Evolutionary conservation across 2,113 vertebrate genomes (phyloP), one percentile per base, ranked within the genome.

Genomic region (Zeus faber): DNA sequence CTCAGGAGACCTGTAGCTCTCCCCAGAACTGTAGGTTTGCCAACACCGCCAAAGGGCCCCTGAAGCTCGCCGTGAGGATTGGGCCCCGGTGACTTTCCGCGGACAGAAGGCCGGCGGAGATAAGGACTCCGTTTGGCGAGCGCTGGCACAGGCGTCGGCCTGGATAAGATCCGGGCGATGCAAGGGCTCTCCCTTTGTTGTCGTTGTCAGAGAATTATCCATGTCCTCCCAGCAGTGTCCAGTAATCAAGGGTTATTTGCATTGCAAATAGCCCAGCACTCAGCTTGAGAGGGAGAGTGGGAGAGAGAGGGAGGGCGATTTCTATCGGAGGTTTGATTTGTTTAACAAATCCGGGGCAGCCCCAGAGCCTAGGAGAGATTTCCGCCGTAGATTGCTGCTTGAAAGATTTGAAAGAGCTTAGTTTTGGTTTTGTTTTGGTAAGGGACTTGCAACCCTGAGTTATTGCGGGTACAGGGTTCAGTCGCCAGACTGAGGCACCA

Each of bases 181-280:
- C 35, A 11, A 67, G 49, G 63, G 60, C 49, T 65, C 53, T 70
- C 45, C 70, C 54, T 73, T 76, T 82, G 58, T 86, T 77, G 74
- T 72, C 4, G 10, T 29, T 68, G 63, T 70, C 55, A 14, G 50
- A 63, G 27, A 60, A 60, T 59, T 31, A 56, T 49, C 1, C 33
- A 55, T 13, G 60, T 71, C 59, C 41, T 58, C 65, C 60, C 54
- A 1, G 48, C 16, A 58, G 54, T 58, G 60, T 60, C 49, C 73
- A 50, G 73, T 65, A 49, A 82, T 73, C 51, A n/a, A 39, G 65
- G 22, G 65, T 75, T 37, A 80, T 91, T 89, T 89, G 79, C 83
- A 87, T 80, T 88, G 81, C 85, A 87, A 87, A 90, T 83, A 21
- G 29, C 1, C 27, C 31, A 35, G 47, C 40, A 64, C 57, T 41